phyloP scores from a whole-genome alignment of 2,797 vertebrate species.

The Sebastiscus tertius region DNA sequence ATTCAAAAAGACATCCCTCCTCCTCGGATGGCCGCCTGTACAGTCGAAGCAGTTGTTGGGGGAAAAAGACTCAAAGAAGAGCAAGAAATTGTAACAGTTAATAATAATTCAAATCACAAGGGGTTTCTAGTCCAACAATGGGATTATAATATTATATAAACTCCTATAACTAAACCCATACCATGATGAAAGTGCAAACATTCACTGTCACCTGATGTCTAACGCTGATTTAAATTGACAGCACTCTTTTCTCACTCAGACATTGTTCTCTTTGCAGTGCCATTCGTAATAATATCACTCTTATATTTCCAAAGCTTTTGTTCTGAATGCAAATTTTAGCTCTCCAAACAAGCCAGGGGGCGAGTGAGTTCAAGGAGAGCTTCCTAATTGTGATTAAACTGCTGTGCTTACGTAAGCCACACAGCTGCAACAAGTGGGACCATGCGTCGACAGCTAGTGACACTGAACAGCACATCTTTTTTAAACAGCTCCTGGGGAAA shows the following conservation, averaged over 20 bases:
- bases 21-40: constrained; percentile 31
- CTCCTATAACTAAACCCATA: neutral
- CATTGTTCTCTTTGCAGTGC: constrained; percentile 47
- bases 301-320: constrained; percentile 60
- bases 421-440: constrained; percentile 67
- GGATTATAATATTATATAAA: constrained; percentile 4
- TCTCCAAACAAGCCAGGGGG: constrained; percentile 66
- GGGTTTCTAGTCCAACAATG: constrained; percentile 11
- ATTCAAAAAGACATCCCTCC: constrained; percentile 49
- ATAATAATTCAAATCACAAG: constrained; percentile 20
- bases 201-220: constrained; percentile 15
- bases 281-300: constrained; percentile 42
- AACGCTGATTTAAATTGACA: constrained; percentile 53
- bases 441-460: constrained; percentile 39
- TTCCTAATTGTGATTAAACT: constrained; percentile 76
- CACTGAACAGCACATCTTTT: constrained; percentile 52
- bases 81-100: constrained; percentile 9
- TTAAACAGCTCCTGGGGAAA: constrained; percentile 45
- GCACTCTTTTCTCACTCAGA: constrained; percentile 39
- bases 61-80: constrained; percentile 21
- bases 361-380: constrained; percentile 73
- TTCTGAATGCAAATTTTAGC: constrained; percentile 68
- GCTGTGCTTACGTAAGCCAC: constrained; percentile 55
- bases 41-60: constrained; percentile 7
- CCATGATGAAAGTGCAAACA: constrained; percentile 25